These are phyloP conservation scores for Archocentrus centrarchus DNA, from an alignment of 2,113 vertebrate genomes.

Conservation along the genomic window DNA sequence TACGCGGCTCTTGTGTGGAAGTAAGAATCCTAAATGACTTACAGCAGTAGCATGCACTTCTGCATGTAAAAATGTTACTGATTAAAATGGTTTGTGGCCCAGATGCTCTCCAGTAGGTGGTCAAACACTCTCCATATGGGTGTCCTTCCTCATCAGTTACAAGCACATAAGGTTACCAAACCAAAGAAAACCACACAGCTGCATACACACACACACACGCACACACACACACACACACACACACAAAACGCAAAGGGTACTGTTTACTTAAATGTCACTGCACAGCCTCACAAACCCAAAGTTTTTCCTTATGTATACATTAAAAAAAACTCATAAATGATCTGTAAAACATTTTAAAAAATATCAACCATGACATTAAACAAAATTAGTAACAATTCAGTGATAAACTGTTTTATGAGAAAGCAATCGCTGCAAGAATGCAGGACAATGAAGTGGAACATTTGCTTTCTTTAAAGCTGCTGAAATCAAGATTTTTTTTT, in stretches of 20 bases:
- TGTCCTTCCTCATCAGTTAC: conserved; percentile 28
- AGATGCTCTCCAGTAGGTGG: neutral
- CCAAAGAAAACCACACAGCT: neutral
- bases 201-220: neutral
- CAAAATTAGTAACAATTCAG: neutral
- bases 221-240: neutral
- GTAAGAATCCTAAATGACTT: neutral
- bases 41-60: neutral
- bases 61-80: neutral
- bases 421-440: no score
- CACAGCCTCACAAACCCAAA: neutral
- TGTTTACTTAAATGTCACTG: neutral
- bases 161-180: neutral
- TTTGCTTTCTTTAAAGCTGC: neutral
- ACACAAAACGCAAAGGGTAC: neutral
- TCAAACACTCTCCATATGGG: neutral
- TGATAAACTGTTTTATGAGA: neutral
- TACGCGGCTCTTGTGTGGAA: neutral
- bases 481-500: neutral
- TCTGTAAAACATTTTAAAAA: neutral
- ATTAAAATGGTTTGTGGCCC: neutral
- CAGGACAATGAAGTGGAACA: neutral
- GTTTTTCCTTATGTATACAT: neutral
- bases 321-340: neutral
- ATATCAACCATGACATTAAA: neutral